Conservation (phyloP, 2,888 invertebrate species). For the Argyresthia goedartella region DNA sequence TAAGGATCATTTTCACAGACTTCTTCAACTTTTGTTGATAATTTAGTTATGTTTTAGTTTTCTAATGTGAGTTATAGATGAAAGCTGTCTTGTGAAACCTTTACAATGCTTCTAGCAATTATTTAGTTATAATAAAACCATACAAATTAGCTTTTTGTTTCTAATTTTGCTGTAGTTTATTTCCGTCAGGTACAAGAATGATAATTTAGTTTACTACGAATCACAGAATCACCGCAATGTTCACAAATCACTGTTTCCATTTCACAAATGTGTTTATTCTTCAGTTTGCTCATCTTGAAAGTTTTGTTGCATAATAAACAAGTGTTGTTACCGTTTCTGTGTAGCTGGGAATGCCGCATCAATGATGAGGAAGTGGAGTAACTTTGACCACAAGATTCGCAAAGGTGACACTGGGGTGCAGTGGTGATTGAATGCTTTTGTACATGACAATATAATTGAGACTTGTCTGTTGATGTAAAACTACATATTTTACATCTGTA, state of each 20-base stretch:
- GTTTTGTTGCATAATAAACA: constrained; percentile 30
- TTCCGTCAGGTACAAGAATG: constrained; percentile 27
- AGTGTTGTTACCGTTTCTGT: constrained; percentile 24
- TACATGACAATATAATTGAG: constrained; percentile 71
- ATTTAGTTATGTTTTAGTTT: not conserved
- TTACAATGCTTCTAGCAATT: constrained; percentile 8
- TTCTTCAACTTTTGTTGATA: constrained; percentile 43
- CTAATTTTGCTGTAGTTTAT: not conserved
- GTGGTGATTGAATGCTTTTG: constrained; percentile 51
- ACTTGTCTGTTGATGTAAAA: constrained; percentile 64
- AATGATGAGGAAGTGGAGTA: constrained; percentile 42
- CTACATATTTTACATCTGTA: constrained; percentile 71
- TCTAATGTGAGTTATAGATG: constrained; percentile 6
- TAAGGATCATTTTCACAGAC: constrained; percentile 54
- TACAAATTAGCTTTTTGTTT: not conserved
- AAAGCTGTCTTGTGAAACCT: constrained; percentile 8
- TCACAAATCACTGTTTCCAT: constrained; percentile 47
- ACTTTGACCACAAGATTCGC: constrained; percentile 54
- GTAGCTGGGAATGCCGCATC: constrained; percentile 30
- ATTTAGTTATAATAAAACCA: constrained; percentile 1
- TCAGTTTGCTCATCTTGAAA: constrained; percentile 25
- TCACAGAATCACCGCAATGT: constrained; percentile 42
- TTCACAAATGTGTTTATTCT: constrained; percentile 30
- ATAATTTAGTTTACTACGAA: constrained; percentile 24
- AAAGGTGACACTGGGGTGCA: constrained; percentile 37